A percentile compares a stretch with the other conserved stretches of the same genome.
Conservation (phyloP, 2,113 vertebrate species). For the Elephas maximus region DNA sequence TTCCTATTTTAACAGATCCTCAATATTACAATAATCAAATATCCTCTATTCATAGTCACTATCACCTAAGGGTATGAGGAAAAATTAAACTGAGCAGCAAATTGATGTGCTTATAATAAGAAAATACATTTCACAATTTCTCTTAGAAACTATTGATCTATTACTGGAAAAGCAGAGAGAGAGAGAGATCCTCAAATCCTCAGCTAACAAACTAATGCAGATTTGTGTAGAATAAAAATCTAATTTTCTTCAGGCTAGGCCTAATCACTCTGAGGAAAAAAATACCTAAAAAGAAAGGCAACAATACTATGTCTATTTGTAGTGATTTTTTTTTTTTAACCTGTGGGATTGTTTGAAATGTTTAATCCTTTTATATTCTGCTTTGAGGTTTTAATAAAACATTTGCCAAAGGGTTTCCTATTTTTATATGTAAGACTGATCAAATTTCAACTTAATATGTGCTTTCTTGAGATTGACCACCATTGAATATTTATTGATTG, state of each 20-base stretch:
- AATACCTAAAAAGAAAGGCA: background rate
- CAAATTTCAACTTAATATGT: background rate
- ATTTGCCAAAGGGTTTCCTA: background rate
- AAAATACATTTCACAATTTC: constrained; percentile 20
- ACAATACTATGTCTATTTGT: background rate
- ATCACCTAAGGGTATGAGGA: constrained; percentile 40
- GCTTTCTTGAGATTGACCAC: background rate
- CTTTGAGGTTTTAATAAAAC: constrained; percentile 4
- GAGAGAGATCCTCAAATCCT: background rate
- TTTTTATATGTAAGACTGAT: constrained; percentile 15
- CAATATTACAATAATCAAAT: constrained; percentile 16
- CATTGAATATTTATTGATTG: background rate
- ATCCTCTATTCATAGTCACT: constrained; percentile 2
- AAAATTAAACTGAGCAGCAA: constrained; percentile 47
- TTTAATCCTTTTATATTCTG: background rate
- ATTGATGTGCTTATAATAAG: constrained; percentile 33
- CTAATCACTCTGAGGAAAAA: constrained; percentile 3
- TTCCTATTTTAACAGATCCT: background rate
- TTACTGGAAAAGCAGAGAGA: constrained; percentile 33
- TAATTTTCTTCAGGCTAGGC: constrained; percentile 41
- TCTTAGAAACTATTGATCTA: constrained; percentile 52
- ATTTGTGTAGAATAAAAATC: constrained; percentile 11
- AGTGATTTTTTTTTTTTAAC: background rate
- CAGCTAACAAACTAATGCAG: constrained; percentile 5
- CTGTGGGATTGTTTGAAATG: background rate